Base-by-base conservation (phyloP, 2,797 vertebrate species). In the Australoheros facetus region DNA sequence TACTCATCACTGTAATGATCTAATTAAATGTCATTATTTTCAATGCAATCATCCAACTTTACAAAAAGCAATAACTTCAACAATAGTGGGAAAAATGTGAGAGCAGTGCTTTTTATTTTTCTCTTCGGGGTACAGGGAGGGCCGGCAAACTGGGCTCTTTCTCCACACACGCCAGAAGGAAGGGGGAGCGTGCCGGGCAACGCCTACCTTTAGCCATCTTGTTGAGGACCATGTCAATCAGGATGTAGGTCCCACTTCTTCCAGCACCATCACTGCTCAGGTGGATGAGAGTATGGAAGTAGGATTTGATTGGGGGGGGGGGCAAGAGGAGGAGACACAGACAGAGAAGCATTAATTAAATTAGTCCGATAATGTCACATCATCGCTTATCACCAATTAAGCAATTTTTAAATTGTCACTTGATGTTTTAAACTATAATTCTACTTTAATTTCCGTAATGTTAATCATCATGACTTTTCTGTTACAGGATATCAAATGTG, bases 151-250 rank as follows among this genome's bases (percentile, higher is more conserved):
- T 28, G 42, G 1, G 16, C 62, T 48, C 16, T 23, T 74, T 71
- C 6, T 72, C 60, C 86, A 89, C 80, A 71, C 73, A 79, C 70
- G 10, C 7, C 17, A 13, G 1, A 16, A 7, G 16, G 23, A 45
- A 34, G 12, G 17, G 58, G 59, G 70, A 6, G 39, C 5, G 3
- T 23, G 5, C 3, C 4, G 19, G 83, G 11, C 80, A 1, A 37
- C 83, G 75, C 97, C 93, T 93, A 99, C 98, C 98, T 99, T 99
- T 99, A 91, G 97, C 96, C 97, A 99, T 99, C 96, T 97, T 98
- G 95, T 99, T 99, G 95, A 99, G 97, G 93, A 99, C 98, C 98
- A 99, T 99, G 96, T 99, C 98, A 92, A 99, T 96, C 94, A 99
- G 96, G 94, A 98, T 92, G 93, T 99, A 99, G 86, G 98, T 99